phyloP scores from a whole-genome alignment of 2,888 invertebrate species.

The Sthenelais limicola region DNA sequence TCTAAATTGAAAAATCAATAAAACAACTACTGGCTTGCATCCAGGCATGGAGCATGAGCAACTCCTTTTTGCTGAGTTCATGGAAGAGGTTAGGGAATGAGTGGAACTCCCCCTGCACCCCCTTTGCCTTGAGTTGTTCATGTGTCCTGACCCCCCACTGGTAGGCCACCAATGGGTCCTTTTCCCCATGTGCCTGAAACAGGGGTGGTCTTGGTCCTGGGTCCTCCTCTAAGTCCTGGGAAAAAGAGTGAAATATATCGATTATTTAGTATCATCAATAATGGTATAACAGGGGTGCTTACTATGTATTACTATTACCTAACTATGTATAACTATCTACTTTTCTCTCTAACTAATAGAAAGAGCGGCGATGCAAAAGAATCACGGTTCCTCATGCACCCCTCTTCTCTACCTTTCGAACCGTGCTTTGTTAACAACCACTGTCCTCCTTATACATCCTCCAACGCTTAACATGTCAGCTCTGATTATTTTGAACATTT shows the following conservation, averaged over 20 bases:
- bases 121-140: conserved; percentile 6
- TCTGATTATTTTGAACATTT: too few relatives aligned
- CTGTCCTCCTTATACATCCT: too few relatives aligned
- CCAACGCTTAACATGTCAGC: too few relatives aligned
- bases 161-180: conserved; percentile 27
- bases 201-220: conserved; percentile 27
- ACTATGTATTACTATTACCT: too few relatives aligned
- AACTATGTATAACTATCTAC: too few relatives aligned
- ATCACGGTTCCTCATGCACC: too few relatives aligned
- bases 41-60: conserved; percentile 12
- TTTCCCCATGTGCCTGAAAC: conserved; percentile 36
- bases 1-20: too few relatives aligned
- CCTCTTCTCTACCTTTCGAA: too few relatives aligned
- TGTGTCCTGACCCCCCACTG: conserved; percentile 37
- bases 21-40: too few relatives aligned
- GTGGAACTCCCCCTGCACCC: conserved; percentile 27
- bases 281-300: neutral
- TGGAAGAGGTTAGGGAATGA: conserved; percentile 25
- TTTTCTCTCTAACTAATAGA: too few relatives aligned
- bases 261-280: neutral
- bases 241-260: neutral
- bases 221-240: conserved; percentile 22
- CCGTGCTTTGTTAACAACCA: too few relatives aligned
- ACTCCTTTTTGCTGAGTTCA: conserved; percentile 25
- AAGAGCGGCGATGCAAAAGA: too few relatives aligned